These are phyloP conservation scores for Trachymyrmex septentrionalis DNA, from an alignment of 1,140 invertebrate species.

Conservation along the genomic window DNA sequence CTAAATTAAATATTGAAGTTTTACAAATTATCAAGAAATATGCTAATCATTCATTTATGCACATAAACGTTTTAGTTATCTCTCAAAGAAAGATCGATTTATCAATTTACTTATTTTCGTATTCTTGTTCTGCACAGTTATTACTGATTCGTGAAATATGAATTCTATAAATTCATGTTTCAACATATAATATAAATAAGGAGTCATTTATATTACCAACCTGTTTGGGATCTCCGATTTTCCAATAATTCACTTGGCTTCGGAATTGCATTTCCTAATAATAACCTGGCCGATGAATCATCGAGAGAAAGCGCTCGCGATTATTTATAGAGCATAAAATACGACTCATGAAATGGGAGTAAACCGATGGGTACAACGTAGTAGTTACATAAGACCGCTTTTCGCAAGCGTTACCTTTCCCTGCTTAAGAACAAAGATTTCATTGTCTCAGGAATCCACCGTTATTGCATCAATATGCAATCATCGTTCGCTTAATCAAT, in stretches of 20 bases:
- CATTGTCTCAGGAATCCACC: slow-evolving; percentile 54
- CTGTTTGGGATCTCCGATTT: neutral
- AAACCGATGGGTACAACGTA: slow-evolving; percentile 28
- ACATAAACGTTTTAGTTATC: neutral
- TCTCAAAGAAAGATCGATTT: neutral
- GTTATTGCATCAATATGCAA: slow-evolving; percentile 63
- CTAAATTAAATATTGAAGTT: neutral
- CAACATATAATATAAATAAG: neutral
- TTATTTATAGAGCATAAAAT: slow-evolving; percentile 19
- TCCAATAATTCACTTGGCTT: slow-evolving; percentile 16
- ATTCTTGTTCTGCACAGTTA: neutral
- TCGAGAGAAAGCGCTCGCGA: slow-evolving; percentile 34
- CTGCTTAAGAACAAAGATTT: slow-evolving; percentile 46
- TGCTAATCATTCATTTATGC: neutral
- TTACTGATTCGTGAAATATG: neutral
- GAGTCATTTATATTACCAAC: slow-evolving; percentile 11
- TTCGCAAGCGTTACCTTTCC: slow-evolving; percentile 55
- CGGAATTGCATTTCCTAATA: slow-evolving; percentile 37
- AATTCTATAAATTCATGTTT: neutral
- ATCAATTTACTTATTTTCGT: neutral
- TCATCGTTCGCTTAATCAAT: slow-evolving; percentile 61
- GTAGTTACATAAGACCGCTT: slow-evolving; percentile 37
- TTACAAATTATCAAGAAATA: neutral
- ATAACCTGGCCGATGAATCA: slow-evolving; percentile 40
- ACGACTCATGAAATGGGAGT: slow-evolving; percentile 38